Base-by-base conservation (phyloP, 2,888 invertebrate species). In the Dusona sp. region DNA sequence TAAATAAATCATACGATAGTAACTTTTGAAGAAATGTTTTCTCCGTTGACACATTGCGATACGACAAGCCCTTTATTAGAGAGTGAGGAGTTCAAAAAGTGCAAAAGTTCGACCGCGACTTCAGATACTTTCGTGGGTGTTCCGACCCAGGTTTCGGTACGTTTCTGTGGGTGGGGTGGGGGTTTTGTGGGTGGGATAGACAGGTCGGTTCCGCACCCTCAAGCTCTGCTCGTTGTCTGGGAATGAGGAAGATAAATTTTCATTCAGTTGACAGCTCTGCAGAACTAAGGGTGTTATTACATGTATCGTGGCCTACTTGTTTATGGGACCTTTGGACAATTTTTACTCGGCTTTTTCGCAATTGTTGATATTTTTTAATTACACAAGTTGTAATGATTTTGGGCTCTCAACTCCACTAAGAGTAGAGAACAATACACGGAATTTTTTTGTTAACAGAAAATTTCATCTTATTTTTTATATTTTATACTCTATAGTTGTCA, bases 241-340 rank as follows among this genome's bases (percentile, higher is more conserved):
- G 25, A 48, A 48, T 48, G 48, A 29, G 48, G 19, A 45, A 8
- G 9, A 70, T 70, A 48, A 48, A 70, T 33, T 29, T 19, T 45
- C 48, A 70, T 70, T 25, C 9, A 9, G 29, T 70, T 70, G 67
- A 67, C 67, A 67, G 70, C 6, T 29, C 25, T 70, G 48, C 70
- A 33, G 25, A 70, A 29, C 29, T 25, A 48, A 70, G 45, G 7
- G 9, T 33, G 33, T 22, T 22, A n/a, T 67, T 9, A 19, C 7
- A 22, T 38, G 11, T 19, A 3, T 22, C 22, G 33, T 38, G n/a
- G n/a, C n/a, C 67, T 67, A 67, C 9, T 33, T 33, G 19, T 64
- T 64, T 11, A 7, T 16, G 16, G 19, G 7, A 29, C 29, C 16
- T 29, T 16, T 42, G 13, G 13, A 7, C 67, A 67, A 36, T 38